Evolutionary conservation across 1,140 invertebrate species (phyloP).

Genomic region (Diploscapter pachys): DNA sequence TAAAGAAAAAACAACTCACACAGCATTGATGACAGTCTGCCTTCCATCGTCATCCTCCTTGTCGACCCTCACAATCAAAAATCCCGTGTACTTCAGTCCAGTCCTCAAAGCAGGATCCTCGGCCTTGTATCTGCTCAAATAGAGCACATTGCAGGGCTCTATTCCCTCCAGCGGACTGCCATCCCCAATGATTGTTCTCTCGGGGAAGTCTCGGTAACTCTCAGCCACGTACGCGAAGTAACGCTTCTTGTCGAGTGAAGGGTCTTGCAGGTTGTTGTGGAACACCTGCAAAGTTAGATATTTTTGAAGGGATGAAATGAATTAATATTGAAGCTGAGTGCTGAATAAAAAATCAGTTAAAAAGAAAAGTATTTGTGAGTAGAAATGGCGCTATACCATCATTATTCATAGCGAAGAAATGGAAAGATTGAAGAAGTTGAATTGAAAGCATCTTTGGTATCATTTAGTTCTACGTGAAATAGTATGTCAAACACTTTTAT

Average conservation of each 20-base stretch:
- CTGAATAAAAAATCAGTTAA: no score
- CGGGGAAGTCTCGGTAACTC: conserved; percentile 47
- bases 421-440: no score
- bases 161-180: conserved; percentile 37
- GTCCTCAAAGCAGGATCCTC: conserved; percentile 47
- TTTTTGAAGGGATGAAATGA: no score
- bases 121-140: conserved; percentile 50
- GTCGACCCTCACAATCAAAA: conserved; percentile 56
- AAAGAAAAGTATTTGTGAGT: no score
- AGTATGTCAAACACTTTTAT: no score
- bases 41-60: conserved; percentile 21
- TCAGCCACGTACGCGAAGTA: conserved; percentile 58
- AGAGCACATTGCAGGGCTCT: conserved; percentile 52
- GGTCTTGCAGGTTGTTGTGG: conserved; percentile 47
- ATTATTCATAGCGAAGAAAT: no score
- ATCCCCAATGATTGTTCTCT: conserved; percentile 51
- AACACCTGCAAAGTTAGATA: conserved; percentile 15
- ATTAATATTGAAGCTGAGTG: no score
- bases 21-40: neutral
- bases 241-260: conserved; percentile 37
- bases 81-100: conserved; percentile 56
- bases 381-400: no score
- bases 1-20: no score
- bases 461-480: no score
- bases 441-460: no score